These are phyloP conservation scores for Ryuthela nishihirai DNA, from an alignment of 2,888 invertebrate genomes.

Conservation along the genomic window DNA sequence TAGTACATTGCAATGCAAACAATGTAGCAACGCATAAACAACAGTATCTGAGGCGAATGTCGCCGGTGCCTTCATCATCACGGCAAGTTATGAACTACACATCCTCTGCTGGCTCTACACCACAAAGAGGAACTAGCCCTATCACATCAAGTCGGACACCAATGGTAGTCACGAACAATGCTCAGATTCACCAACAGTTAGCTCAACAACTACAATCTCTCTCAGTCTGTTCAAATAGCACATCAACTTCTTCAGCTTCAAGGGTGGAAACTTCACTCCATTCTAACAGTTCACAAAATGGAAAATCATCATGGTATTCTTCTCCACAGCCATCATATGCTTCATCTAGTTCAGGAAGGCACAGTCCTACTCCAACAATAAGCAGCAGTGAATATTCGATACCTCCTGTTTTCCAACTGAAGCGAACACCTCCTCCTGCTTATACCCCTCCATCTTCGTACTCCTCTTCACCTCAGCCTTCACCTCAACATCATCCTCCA, in stretches of 20 bases:
- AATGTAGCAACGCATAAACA: conserved; percentile 45
- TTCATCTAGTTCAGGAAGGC: conserved; percentile 43
- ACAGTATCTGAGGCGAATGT: conserved; percentile 71
- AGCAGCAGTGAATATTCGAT: conserved; percentile 42
- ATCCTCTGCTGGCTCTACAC: conserved; percentile 44
- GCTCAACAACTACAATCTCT: conserved; percentile 84
- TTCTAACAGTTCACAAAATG: conserved; percentile 24
- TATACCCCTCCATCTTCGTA: conserved; percentile 38
- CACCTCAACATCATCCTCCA: conserved; percentile 17
- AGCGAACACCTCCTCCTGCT: conserved; percentile 36
- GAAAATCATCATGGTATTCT: conserved; percentile 37
- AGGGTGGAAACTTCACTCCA: conserved; percentile 60
- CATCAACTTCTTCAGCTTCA: conserved; percentile 17
- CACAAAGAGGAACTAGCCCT: conserved; percentile 58
- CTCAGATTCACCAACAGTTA: conserved; percentile 67
- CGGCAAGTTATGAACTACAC: conserved; percentile 26
- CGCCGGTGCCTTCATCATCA: conserved; percentile 56
- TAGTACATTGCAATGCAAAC: conserved; percentile 21
- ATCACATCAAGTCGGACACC: conserved; percentile 65
- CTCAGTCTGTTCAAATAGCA: conserved; percentile 59
- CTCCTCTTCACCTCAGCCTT: conserved; percentile 34
- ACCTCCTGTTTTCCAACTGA: conserved; percentile 36
- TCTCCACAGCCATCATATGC: conserved; percentile 42
- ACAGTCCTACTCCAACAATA: conserved; percentile 42
- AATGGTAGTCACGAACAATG: conserved; percentile 61